These are phyloP conservation scores for Hirundo rustica DNA, from an alignment of 2,797 vertebrate species.

Conservation along the genomic window DNA sequence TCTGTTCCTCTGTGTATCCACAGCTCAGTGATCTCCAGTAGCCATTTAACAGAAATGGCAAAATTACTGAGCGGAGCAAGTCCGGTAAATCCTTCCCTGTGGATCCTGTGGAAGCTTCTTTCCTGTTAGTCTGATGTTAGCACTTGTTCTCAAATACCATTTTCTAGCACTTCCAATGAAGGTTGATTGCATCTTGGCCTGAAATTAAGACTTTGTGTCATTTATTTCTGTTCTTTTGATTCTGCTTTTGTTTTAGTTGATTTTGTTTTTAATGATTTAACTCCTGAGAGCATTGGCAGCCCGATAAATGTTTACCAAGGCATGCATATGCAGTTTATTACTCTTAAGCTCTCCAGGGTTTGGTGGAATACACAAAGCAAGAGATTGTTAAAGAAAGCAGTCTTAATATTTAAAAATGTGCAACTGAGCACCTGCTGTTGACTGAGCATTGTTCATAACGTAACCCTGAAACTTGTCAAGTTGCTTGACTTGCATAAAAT, in stretches of 20 bases:
- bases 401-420: background rate
- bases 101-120: background rate
- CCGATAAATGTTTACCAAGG: background rate
- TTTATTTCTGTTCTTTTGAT: background rate
- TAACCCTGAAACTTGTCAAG: background rate
- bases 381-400: background rate
- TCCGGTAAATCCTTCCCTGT: background rate
- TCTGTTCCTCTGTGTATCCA: background rate
- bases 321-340: background rate
- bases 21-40: background rate
- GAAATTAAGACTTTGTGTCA: background rate
- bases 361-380: background rate
- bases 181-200: background rate
- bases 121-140: background rate
- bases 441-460: background rate
- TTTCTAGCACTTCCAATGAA: background rate
- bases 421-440: background rate
- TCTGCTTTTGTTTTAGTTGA: background rate
- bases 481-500: background rate
- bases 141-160: background rate
- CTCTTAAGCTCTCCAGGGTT: background rate
- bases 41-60: background rate
- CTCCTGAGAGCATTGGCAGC: background rate
- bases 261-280: background rate
- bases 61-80: background rate